Percentiles rank a stretch among this genome's conserved stretches.
Conservation (phyloP, 2,113 vertebrate genomes). For the Thinocorus orbignyianus region DNA sequence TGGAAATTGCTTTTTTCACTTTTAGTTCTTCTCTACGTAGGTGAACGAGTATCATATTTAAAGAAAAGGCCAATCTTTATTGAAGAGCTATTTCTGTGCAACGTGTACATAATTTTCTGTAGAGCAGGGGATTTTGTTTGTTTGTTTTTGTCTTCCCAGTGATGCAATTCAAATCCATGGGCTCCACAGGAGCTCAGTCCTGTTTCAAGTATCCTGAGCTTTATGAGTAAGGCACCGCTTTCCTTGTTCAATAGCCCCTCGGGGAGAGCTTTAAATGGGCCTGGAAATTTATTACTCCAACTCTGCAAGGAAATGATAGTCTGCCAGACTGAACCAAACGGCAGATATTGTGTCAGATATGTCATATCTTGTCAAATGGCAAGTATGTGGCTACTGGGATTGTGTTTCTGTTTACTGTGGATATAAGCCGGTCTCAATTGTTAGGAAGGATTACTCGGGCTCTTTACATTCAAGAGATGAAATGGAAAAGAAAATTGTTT, state of each 20-base stretch:
- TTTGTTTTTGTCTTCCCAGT: not conserved
- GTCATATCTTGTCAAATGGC: conserved; percentile 27
- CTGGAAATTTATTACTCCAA: conserved; percentile 18
- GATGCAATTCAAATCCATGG: not conserved
- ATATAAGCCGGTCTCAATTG: not conserved
- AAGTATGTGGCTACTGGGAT: not conserved
- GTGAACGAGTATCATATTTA: not conserved
- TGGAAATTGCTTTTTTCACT: not conserved
- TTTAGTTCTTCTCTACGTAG: not conserved
- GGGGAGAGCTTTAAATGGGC: not conserved
- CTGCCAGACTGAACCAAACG: conserved; percentile 25
- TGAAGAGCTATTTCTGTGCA: not conserved
- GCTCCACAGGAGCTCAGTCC: conserved; percentile 30
- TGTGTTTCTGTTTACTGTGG: conserved; percentile 35
- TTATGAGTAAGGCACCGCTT: conserved; percentile 12
- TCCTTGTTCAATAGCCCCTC: not conserved
- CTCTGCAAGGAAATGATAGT: conserved; percentile 48
- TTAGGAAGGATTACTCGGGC: not conserved
- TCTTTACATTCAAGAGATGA: not conserved
- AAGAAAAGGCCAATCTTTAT: not conserved
- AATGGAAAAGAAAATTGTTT: not conserved
- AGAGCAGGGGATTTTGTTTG: not conserved
- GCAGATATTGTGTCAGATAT: conserved; percentile 10
- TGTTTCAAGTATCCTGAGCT: conserved; percentile 19
- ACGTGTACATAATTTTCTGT: not conserved